Conservation (phyloP, 2,113 vertebrate species). For the Ictalurus furcatus region DNA sequence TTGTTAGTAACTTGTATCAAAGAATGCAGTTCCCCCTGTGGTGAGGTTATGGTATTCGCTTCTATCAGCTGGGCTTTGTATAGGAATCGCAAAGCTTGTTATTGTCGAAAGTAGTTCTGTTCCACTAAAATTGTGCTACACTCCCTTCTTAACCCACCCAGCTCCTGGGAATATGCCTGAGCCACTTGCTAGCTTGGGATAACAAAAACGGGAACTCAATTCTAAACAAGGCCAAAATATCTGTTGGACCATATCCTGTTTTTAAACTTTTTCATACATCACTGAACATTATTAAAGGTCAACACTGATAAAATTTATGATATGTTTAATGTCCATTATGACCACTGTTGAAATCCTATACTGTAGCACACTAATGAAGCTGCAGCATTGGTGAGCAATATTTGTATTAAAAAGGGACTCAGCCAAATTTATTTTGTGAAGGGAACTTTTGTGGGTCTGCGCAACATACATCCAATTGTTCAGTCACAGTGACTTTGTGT, state of each 20-base stretch:
- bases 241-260: slow-evolving; percentile 18
- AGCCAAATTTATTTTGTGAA: neutral
- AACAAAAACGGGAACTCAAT: slow-evolving; percentile 53
- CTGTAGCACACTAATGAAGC: slow-evolving; percentile 18
- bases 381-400: slow-evolving; percentile 13
- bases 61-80: slow-evolving; percentile 35
- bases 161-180: slow-evolving; percentile 9
- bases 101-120: slow-evolving; percentile 62
- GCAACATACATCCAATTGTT: neutral
- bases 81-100: slow-evolving; percentile 40
- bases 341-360: neutral
- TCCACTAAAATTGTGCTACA: slow-evolving; percentile 55
- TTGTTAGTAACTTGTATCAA: slow-evolving; percentile 54
- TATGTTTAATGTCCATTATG: neutral
- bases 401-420: slow-evolving; percentile 11
- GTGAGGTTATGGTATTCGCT: slow-evolving; percentile 56
- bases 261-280: slow-evolving; percentile 3
- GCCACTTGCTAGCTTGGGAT: neutral
- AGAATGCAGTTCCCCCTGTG: slow-evolving; percentile 26
- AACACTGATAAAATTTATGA: neutral
- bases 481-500: slow-evolving; percentile 30
- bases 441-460: neutral
- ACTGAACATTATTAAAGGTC: neutral
- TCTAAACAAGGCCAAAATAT: slow-evolving; percentile 21
- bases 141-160: slow-evolving; percentile 45